phyloP scores from a whole-genome alignment of 2,888 invertebrate genomes.

The Troglohyphantes excavatus region DNA sequence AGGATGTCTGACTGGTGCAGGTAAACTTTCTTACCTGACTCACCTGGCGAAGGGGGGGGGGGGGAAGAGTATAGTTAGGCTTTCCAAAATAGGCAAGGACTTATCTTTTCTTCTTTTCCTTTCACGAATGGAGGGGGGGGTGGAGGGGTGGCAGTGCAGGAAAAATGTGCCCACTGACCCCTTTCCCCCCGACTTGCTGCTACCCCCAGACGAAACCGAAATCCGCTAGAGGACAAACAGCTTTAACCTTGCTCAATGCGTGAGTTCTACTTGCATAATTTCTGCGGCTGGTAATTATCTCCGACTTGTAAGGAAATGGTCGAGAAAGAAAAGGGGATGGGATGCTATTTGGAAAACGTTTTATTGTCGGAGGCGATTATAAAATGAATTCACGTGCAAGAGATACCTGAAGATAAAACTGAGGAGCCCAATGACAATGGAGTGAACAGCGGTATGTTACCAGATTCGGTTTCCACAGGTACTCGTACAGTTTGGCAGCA shows the following conservation, averaged over 20 bases:
- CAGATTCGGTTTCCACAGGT: too few relatives aligned
- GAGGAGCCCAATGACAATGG: too few relatives aligned
- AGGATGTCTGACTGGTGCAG: slow-evolving; percentile 2
- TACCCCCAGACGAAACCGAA: background rate
- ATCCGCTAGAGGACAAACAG: background rate
- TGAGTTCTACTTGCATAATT: background rate
- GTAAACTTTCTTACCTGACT: slow-evolving; percentile 23
- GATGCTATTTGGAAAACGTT: background rate
- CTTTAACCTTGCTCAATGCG: slow-evolving; percentile 2
- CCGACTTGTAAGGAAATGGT: background rate
- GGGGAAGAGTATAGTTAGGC: background rate
- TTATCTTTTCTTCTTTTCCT: background rate
- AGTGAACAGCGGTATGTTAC: too few relatives aligned
- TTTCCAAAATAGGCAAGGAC: too few relatives aligned
- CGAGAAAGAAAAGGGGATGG: background rate
- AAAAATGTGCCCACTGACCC: slow-evolving; percentile 28
- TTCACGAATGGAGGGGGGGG: background rate
- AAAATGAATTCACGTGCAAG: too few relatives aligned
- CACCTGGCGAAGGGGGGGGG: slow-evolving; percentile 8
- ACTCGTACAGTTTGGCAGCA: too few relatives aligned
- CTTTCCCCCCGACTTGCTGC: background rate
- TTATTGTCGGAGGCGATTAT: too few relatives aligned
- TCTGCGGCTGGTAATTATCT: background rate
- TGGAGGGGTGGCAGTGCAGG: background rate
- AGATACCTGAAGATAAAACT: too few relatives aligned